A percentile compares a stretch with the other conserved stretches of the same genome.
phyloP scores from a whole-genome alignment of 2,797 vertebrate genomes.

The Sus cebifrons region DNA sequence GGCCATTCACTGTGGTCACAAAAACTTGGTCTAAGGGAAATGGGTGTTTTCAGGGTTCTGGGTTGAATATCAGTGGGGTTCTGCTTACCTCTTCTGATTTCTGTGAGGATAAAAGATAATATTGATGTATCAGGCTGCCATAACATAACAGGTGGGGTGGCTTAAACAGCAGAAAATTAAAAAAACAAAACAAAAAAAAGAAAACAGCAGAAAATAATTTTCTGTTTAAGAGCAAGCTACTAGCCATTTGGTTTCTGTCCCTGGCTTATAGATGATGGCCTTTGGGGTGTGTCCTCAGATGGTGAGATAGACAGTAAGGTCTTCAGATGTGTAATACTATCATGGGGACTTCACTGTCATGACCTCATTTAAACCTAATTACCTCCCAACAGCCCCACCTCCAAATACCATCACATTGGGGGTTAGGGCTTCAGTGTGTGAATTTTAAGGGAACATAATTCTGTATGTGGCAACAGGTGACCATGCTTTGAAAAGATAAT shows the following conservation, averaged over 20 bases:
- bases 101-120: not conserved
- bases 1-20: not conserved
- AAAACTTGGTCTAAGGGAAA: not conserved
- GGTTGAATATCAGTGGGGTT: not conserved
- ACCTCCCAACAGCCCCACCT: not conserved
- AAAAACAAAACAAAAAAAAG: no score
- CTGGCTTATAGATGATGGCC: not conserved
- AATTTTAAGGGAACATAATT: not conserved
- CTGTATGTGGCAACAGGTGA: not conserved
- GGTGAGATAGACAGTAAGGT: not conserved
- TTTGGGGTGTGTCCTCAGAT: not conserved
- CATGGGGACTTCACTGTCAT: accelerated
- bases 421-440: not conserved
- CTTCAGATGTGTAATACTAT: not conserved
- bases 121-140: not conserved
- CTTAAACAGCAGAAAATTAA: not conserved
- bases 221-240: not conserved
- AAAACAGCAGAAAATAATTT: not conserved
- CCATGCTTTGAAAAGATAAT: not conserved
- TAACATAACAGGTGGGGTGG: not conserved
- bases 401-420: not conserved
- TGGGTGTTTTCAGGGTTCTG: not conserved
- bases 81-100: not conserved
- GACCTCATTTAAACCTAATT: not conserved
- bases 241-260: not conserved